Evolutionary conservation across 2,113 vertebrate species (phyloP).

Genomic region (Chiloscyllium plagiosum): DNA sequence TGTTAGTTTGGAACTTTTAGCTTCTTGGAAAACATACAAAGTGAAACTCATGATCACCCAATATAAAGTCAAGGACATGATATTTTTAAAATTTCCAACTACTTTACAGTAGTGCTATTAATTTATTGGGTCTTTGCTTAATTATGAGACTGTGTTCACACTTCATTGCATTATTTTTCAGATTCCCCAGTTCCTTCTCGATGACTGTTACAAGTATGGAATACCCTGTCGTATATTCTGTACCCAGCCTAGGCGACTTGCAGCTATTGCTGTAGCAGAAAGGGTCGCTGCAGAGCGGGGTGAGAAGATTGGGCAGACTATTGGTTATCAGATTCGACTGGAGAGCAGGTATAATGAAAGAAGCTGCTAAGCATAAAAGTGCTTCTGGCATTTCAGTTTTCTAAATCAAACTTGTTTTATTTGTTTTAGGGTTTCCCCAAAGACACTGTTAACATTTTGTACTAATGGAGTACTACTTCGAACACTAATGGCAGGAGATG

Average conservation of each 20-base stretch:
- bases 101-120: neutral
- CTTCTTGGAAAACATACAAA: neutral
- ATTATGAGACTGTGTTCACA: neutral
- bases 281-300: slow-evolving; percentile 86
- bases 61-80: neutral
- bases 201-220: slow-evolving; percentile 69
- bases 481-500: slow-evolving; percentile 82
- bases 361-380: neutral
- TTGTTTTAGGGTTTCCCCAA: slow-evolving; percentile 77
- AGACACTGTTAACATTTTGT: slow-evolving; percentile 88
- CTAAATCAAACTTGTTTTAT: slow-evolving; percentile 29
- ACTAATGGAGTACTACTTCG: slow-evolving; percentile 86
- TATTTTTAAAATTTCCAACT: neutral
- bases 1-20: neutral
- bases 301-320: slow-evolving; percentile 79
- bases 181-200: slow-evolving; percentile 94
- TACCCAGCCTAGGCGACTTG: slow-evolving; percentile 85
- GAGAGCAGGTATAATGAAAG: slow-evolving; percentile 77
- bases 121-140: neutral
- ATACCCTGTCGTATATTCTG: slow-evolving; percentile 86
- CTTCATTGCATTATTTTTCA: slow-evolving; percentile 48
- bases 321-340: slow-evolving; percentile 89
- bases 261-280: slow-evolving; percentile 84
- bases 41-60: neutral
- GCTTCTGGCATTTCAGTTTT: neutral